Base-by-base conservation (phyloP, 2,797 vertebrate species). In the Manis javanica region DNA sequence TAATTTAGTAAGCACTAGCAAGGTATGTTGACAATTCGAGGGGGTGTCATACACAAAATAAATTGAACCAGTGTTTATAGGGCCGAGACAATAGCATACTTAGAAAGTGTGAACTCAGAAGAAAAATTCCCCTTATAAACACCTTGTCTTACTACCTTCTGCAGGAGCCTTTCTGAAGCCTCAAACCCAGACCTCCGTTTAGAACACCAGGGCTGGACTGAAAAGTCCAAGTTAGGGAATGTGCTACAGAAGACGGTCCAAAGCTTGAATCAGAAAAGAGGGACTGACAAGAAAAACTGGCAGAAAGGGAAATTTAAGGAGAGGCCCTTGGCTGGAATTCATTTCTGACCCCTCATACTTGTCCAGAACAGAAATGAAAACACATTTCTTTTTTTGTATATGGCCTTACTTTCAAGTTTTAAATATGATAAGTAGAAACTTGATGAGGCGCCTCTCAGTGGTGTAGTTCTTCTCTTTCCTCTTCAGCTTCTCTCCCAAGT, bases 341-440 rank as follows among this genome's bases (percentile, higher is more conserved):
- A 64, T 79, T 59, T 92, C 61, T 87, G 51, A 39, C n/a, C 42
- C 66, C 23, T 85, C 46, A 6, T 42, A 68, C 31, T 69, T 51
- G 18, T 84, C 78, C 46, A 37, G 85, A 90, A 69, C 75, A 86
- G 91, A 92, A 78, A 75, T 83, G 88, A 93, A 92, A 96, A 64
- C 46, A 87, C 16, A 12, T 55, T 57, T 49, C 15, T 46, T 39
- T 81, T 95, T 94, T 51, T 57, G 78, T 89, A 77, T 96, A 94
- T 87, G 96, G 93, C 79, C 93, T 97, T 96, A 95, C 64, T 97
- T 79, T 95, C 81, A 90, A 90, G 91, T 90, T 83, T 96, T 96
- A 91, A 95, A 94, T 94, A 63, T 95, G 96, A 91, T 96, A 96
- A 96, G 91, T 95, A 97, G 90, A 95, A 88, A 68, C 69, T 81